Evolutionary conservation across 2,113 vertebrate species (phyloP), one percentile per base, ranked within the genome.

Genomic region (Axis porcinus): DNA sequence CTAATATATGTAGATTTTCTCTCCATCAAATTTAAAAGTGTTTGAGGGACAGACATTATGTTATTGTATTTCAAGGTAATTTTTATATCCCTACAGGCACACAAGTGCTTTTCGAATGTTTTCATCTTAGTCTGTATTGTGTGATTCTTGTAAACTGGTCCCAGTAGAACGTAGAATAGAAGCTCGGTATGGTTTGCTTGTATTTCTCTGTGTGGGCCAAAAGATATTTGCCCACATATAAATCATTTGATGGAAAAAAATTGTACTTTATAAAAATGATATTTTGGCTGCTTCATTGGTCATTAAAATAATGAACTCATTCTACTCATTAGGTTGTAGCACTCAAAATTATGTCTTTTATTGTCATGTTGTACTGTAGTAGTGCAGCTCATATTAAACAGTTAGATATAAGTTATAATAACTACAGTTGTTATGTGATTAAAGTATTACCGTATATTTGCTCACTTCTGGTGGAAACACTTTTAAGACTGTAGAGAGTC

Each of bases 241-340:
- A 89, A 79, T 43, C 86, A 17, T 83, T 93, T 58, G 40, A 15
- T 88, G 55, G 55, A 55, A 92, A 96, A 78, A 94, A 93, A 30
- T 47, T 78, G 16, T 94, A 55, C 74, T 97, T 95, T 90, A 64
- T 83, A 84, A 81, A 95, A 92, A 82, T 76, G 57, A 84, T 95
- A 93, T 47, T 97, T 95, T 94, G 64, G n/a, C 25, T 92, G 36
- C 30, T 94, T 97, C n/a, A 15, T 85, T 95, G 92, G 47, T 89
- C 23, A 7, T 92, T 17, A 94, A 25, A 97, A 84, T 86, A 91
- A 87, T 64, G 40, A 10, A 82, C 83, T 95, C 27, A 33, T 87
- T 96, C 52, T 88, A 47, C 33, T 86, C 19, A 12, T 97, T 79
- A 91, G 40, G 12, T 74, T 85, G 40, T 91, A 64, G 43, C 27